phyloP scores from a whole-genome alignment of 2,888 invertebrate genomes.

The Euphydryas editha region DNA sequence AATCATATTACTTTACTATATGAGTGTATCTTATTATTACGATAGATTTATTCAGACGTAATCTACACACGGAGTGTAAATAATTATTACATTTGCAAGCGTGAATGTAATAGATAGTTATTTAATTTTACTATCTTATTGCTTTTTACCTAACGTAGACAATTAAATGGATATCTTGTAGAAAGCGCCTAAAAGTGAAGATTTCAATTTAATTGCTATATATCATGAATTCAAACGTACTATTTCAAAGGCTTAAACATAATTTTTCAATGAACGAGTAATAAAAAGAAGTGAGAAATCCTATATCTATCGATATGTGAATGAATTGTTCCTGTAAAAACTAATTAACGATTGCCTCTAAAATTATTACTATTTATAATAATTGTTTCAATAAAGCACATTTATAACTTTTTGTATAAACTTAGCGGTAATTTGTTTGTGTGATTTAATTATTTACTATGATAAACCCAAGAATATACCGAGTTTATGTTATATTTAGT shows the following conservation, averaged over 20 bases:
- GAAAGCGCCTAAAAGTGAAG: slow-evolving; percentile 27
- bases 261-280: too few species aligned
- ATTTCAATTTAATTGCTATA: slow-evolving; percentile 22
- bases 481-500: too few species aligned
- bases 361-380: too few species aligned
- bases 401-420: too few species aligned
- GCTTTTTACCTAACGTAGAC: slow-evolving; percentile 26
- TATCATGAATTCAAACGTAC: not conserved
- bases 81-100: slow-evolving; percentile 21
- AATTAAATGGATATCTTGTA: slow-evolving; percentile 21
- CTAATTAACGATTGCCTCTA: too few species aligned
- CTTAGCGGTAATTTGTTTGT: too few species aligned
- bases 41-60: slow-evolving; percentile 3
- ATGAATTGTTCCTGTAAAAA: too few species aligned
- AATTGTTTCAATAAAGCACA: too few species aligned
- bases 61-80: slow-evolving; percentile 16
- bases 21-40: not conserved
- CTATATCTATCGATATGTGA: not conserved
- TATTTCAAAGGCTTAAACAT: not conserved
- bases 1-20: slow-evolving; percentile 4
- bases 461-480: too few species aligned
- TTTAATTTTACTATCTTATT: slow-evolving; percentile 24
- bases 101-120: slow-evolving; percentile 21
- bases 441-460: too few species aligned
- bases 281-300: not conserved